Percentiles rank a stretch among this genome's conserved stretches.
These are phyloP conservation scores for Diarsia dahlii DNA, from an alignment of 2,888 invertebrate species.

Conservation along the genomic window DNA sequence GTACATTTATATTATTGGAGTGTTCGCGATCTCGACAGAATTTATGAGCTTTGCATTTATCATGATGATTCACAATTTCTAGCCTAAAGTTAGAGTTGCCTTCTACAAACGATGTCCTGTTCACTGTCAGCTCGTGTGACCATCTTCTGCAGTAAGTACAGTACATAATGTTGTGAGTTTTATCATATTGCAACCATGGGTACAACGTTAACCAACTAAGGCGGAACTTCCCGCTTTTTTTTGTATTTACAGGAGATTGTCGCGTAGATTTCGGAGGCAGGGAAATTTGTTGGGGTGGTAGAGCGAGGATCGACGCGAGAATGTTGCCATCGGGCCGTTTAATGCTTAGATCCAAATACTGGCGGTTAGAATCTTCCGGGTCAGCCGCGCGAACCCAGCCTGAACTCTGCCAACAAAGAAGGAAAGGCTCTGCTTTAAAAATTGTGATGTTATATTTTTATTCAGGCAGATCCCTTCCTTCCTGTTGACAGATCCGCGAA, in stretches of 20 bases:
- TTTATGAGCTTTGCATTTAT: constrained; percentile 94
- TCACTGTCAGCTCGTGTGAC: constrained; percentile 92
- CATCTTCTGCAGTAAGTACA: constrained; percentile 94
- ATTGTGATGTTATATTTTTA: constrained; percentile 55
- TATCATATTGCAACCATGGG: constrained; percentile 94
- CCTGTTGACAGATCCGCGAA: constrained; percentile 73
- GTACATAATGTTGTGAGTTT: constrained; percentile 92
- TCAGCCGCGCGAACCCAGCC: constrained; percentile 61
- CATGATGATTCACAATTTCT: constrained; percentile 95
- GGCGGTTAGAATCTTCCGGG: constrained; percentile 68
- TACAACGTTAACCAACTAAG: constrained; percentile 93
- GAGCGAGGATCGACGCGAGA: constrained; percentile 72
- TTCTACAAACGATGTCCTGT: constrained; percentile 95
- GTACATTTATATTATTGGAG: constrained; percentile 61
- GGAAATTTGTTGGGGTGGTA: constrained; percentile 81
- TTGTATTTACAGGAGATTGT: constrained; percentile 68
- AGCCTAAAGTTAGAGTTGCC: constrained; percentile 94
- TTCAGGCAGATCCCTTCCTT: constrained; percentile 89
- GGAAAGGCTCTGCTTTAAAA: constrained; percentile 90
- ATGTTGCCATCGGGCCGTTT: constrained; percentile 68
- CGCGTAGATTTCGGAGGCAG: constrained; percentile 55
- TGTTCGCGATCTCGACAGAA: constrained; percentile 91
- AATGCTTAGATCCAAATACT: constrained; percentile 73
- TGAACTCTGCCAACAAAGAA: constrained; percentile 92
- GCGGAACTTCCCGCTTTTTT: constrained; percentile 93